phyloP scores from a whole-genome alignment of 1,140 invertebrate species.

The Chionoecetes opilio region DNA sequence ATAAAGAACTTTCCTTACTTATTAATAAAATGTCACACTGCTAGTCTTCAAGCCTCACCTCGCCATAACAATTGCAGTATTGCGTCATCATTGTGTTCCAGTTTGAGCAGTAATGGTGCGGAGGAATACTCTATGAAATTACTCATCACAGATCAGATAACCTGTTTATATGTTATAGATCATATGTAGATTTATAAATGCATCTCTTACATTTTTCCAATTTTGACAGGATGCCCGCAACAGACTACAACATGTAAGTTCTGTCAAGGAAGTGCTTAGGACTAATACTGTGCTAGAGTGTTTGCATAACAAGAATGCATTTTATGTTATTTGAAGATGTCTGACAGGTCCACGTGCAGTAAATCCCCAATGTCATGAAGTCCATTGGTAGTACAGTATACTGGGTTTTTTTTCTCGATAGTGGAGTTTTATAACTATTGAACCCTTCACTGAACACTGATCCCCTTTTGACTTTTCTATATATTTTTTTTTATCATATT shows the following conservation, averaged over 20 bases:
- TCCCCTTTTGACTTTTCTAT: too few species aligned
- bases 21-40: too few species aligned
- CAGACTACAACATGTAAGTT: constrained; percentile 77
- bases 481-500: too few species aligned
- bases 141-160: background rate
- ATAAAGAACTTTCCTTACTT: too few species aligned
- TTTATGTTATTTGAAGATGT: background rate
- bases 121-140: background rate
- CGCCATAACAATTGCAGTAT: too few species aligned
- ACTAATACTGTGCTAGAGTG: constrained; percentile 61
- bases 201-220: constrained; percentile 50
- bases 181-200: background rate
- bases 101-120: too few species aligned
- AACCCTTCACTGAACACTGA: too few species aligned
- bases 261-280: constrained; percentile 53
- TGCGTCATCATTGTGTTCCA: too few species aligned
- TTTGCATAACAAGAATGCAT: constrained; percentile 34
- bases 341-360: background rate
- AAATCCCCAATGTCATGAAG: background rate
- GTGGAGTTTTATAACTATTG: too few species aligned
- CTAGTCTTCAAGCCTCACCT: too few species aligned
- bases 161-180: background rate
- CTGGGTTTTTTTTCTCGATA: too few species aligned
- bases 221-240: constrained; percentile 77
- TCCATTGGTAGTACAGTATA: too few species aligned